phyloP scores from a whole-genome alignment of 2,113 vertebrate genomes.

The Sebastes schlegelii region DNA sequence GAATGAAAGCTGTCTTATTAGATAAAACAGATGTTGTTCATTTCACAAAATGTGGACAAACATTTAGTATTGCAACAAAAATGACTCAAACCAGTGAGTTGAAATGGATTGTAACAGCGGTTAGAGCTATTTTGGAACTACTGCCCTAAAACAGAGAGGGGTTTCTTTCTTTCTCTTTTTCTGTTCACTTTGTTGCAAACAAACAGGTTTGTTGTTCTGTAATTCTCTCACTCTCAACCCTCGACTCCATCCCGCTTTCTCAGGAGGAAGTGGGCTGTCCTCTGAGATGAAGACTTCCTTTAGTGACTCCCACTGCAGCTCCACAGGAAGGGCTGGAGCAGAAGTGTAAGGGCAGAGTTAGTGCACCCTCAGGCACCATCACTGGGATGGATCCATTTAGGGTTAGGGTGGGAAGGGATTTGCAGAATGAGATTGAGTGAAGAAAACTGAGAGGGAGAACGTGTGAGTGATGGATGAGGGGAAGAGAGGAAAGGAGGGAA shows the following conservation, averaged over 20 bases:
- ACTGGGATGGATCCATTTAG: conserved; percentile 44
- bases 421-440: background rate
- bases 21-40: no score
- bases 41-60: no score
- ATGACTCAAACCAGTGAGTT: background rate
- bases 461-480: conserved; percentile 4
- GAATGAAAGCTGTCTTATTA: no score
- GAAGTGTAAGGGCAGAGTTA: conserved; percentile 58
- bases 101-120: background rate
- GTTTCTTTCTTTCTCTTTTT: background rate
- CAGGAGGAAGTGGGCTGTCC: conserved; percentile 65
- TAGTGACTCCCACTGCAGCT: conserved; percentile 61
- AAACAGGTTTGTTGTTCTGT: conserved; percentile 20
- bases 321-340: conserved; percentile 71
- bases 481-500: background rate
- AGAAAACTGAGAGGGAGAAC: background rate
- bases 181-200: conserved; percentile 3
- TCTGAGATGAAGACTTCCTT: conserved; percentile 70
- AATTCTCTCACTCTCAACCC: conserved; percentile 20
- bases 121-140: background rate
- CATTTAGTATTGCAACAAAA: no score
- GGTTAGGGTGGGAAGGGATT: background rate
- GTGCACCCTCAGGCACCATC: conserved; percentile 68
- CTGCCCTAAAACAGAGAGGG: background rate
- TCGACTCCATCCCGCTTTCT: conserved; percentile 33